These are phyloP conservation scores for Drosophila parvula DNA, from an alignment of 1,140 invertebrate genomes.

Conservation along the genomic window DNA sequence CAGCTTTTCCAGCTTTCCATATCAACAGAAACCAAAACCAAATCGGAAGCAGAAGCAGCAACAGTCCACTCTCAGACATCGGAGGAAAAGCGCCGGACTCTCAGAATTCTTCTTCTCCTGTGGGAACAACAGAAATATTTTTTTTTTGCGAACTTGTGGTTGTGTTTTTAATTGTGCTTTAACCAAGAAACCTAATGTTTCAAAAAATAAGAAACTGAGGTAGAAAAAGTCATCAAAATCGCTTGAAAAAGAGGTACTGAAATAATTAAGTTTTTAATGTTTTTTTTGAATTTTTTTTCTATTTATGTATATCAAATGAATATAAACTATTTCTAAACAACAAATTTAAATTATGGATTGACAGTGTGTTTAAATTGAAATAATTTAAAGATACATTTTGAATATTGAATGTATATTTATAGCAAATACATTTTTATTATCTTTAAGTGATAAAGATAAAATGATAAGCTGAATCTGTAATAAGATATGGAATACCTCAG, in stretches of 20 bases:
- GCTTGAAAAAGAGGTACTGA: constrained; percentile 5
- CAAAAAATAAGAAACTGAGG: not conserved
- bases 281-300: not conserved
- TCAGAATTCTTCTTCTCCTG: constrained; percentile 13
- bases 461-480: not conserved
- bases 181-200: not conserved
- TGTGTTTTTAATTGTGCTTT: constrained; percentile 16
- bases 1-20: not conserved
- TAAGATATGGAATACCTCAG: no score
- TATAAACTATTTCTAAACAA: not conserved
- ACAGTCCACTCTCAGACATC: constrained; percentile 9
- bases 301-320: not conserved
- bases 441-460: not conserved
- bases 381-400: not conserved
- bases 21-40: constrained; percentile 9
- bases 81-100: constrained; percentile 7
- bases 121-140: constrained; percentile 5
- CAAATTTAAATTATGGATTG: not conserved
- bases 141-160: constrained; percentile 19
- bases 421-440: not conserved
- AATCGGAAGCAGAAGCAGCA: not conserved
- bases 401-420: not conserved
- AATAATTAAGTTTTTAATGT: not conserved
- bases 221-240: not conserved
- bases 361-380: not conserved